Conservation (phyloP, 1,140 invertebrate genomes). For the Nasonia longicornis region DNA sequence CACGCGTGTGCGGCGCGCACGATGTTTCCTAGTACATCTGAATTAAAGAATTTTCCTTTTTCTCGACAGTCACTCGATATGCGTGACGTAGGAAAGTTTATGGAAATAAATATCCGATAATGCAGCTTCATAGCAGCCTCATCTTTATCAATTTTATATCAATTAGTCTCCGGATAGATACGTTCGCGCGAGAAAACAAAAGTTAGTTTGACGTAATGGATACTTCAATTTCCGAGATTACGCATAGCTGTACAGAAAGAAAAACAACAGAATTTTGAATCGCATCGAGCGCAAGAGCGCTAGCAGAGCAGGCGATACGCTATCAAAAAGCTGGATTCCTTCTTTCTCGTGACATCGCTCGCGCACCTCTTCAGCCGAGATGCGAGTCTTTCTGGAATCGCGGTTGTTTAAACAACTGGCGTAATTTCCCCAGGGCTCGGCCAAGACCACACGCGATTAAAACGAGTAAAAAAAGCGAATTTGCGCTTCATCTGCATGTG, state of each 20-base stretch:
- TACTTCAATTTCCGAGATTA: not conserved
- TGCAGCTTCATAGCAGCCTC: not conserved
- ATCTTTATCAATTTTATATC: constrained; percentile 1
- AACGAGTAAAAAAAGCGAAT: not conserved
- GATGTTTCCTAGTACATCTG: not conserved
- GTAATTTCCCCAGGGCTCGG: not conserved
- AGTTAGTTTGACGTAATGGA: not conserved
- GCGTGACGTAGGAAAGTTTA: not conserved
- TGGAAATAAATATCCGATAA: not conserved
- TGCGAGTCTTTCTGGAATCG: not conserved
- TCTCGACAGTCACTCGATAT: not conserved
- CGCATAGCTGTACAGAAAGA: not conserved
- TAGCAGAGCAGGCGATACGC: not conserved
- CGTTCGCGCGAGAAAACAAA: not conserved
- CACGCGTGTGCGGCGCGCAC: too few species aligned
- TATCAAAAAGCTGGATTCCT: not conserved
- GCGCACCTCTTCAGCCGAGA: not conserved
- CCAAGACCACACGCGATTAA: not conserved
- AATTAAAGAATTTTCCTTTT: not conserved
- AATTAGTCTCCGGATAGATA: not conserved
- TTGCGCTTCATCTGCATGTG: too few species aligned
- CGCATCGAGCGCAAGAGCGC: not conserved
- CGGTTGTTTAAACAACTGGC: constrained; percentile 4
- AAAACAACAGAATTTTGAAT: not conserved
- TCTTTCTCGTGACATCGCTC: not conserved